Evolutionary conservation across 2,113 vertebrate species (phyloP).

Genomic region (Toxostoma redivivum): DNA sequence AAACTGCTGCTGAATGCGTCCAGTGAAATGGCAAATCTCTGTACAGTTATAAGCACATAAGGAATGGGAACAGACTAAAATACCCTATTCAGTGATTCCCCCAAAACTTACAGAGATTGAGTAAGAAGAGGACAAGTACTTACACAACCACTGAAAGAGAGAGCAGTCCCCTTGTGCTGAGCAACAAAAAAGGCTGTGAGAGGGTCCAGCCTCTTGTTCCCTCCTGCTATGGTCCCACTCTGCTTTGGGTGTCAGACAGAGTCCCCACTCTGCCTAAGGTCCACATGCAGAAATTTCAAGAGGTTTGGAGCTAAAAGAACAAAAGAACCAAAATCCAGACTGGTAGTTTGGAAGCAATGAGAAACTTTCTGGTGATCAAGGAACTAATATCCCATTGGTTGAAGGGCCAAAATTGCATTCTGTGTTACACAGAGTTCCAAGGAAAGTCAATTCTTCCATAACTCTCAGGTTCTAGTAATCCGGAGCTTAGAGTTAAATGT

Average conservation of each 20-base stretch:
- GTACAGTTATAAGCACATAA: not conserved
- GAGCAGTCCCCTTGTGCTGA: not conserved
- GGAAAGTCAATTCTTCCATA: not conserved
- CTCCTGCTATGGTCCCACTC: fast-evolving
- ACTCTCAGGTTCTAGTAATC: not conserved
- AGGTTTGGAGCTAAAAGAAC: not conserved
- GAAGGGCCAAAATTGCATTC: not conserved
- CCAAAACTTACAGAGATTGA: not conserved
- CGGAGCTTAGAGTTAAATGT: not conserved
- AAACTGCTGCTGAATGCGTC: not conserved
- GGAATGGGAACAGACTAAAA: not conserved
- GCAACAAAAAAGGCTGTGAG: not conserved
- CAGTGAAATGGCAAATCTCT: not conserved
- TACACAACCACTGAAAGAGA: not conserved
- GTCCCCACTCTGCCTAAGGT: not conserved
- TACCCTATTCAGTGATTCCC: not conserved
- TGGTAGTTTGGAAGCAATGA: not conserved
- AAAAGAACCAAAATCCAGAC: too few relatives aligned
- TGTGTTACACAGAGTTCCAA: not conserved
- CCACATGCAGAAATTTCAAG: fast-evolving
- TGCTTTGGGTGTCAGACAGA: not conserved
- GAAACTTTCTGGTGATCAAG: not conserved
- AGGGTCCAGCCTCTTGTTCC: not conserved
- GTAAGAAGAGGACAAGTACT: not conserved
- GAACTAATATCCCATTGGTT: not conserved